A percentile compares a stretch with the other conserved stretches of the same genome.
phyloP scores from a whole-genome alignment of 2,113 vertebrate species.

The Oreochromis spilurus region DNA sequence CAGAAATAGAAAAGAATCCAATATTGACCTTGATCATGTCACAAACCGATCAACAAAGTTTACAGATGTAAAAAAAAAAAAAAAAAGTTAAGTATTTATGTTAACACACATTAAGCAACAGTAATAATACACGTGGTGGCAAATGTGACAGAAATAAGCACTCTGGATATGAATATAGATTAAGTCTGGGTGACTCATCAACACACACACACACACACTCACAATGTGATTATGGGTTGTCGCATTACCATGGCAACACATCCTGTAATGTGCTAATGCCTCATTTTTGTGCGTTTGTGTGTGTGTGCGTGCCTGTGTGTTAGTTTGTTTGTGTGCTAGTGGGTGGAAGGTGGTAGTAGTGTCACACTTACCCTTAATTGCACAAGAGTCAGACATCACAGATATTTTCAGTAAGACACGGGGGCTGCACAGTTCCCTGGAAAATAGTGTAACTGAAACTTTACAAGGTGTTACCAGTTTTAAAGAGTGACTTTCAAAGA shows the following conservation, averaged over 20 bases:
- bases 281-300: not conserved
- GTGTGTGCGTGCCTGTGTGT: not conserved
- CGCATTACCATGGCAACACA: constrained; percentile 54
- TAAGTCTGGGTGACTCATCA: constrained; percentile 52
- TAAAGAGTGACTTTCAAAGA: not conserved
- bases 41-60: not conserved
- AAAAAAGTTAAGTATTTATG: not conserved
- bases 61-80: too few relatives aligned
- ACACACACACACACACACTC: not conserved
- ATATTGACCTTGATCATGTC: not conserved
- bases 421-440: not conserved
- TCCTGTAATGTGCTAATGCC: constrained; percentile 28
- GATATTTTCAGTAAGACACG: not conserved
- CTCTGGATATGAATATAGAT: constrained; percentile 38
- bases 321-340: constrained; percentile 3
- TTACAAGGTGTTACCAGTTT: not conserved
- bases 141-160: not conserved
- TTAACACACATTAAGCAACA: not conserved
- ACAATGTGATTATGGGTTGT: constrained; percentile 57
- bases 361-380: constrained; percentile 26
- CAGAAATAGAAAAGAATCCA: not conserved
- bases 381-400: not conserved
- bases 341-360: constrained; percentile 38
- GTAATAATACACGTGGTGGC: not conserved
- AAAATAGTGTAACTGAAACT: not conserved